Conservation (phyloP, 2,113 vertebrate genomes). For the Psettodes erumei region DNA sequence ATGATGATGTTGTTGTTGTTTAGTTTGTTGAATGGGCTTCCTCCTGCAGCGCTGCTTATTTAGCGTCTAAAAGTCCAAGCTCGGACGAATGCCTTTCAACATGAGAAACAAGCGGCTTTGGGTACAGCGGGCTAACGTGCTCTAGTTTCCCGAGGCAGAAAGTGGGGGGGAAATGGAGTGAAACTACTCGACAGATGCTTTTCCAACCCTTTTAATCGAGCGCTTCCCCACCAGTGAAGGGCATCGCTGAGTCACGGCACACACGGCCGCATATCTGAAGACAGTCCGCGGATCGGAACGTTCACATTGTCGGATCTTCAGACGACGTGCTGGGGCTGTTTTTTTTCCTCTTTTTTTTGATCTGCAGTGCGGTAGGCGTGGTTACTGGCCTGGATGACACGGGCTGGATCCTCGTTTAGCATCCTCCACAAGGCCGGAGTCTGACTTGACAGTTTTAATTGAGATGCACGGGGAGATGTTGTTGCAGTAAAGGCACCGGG, state of each 20-base stretch:
- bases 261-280: neutral
- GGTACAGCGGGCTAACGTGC: constrained; percentile 41
- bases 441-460: constrained; percentile 58
- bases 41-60: neutral
- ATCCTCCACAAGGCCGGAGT: constrained; percentile 65
- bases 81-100: constrained; percentile 11
- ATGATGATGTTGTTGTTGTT: too few relatives aligned
- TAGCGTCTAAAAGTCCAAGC: constrained; percentile 20
- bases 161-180: constrained; percentile 13
- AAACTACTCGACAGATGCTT: neutral
- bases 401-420: constrained; percentile 57
- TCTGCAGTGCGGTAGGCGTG: constrained; percentile 84
- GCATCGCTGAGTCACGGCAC: constrained; percentile 40
- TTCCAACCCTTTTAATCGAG: neutral
- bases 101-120: constrained; percentile 12
- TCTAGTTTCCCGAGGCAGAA: constrained; percentile 14
- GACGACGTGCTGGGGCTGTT: constrained; percentile 41
- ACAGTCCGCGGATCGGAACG: constrained; percentile 16
- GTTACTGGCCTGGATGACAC: constrained; percentile 57
- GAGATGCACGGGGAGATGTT: constrained; percentile 54
- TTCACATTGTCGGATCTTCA: constrained; percentile 5
- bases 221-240: neutral
- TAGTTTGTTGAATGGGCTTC: constrained; percentile 21
- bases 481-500: constrained; percentile 27
- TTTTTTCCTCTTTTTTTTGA: too few relatives aligned